Evolutionary conservation across 2,797 vertebrate species (phyloP).

Genomic region (Pantherophis alleghaniensis): DNA sequence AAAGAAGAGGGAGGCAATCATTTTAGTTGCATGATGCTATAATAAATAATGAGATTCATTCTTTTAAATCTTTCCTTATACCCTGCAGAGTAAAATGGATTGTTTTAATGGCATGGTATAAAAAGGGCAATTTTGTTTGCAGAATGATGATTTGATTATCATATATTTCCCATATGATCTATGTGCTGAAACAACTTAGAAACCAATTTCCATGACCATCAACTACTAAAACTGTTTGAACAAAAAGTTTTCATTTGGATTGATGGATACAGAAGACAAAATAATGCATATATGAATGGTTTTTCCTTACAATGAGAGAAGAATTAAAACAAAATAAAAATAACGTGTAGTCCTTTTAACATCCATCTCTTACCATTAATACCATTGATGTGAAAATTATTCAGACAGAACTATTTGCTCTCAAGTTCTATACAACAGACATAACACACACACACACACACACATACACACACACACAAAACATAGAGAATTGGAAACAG

Average conservation of each 20-base stretch:
- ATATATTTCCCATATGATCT: slow-evolving; percentile 33
- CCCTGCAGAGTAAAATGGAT: slow-evolving; percentile 44
- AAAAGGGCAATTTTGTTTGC: slow-evolving; percentile 43
- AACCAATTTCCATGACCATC: background rate
- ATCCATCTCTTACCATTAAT: background rate
- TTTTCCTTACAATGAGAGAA: background rate
- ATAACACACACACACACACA: no score
- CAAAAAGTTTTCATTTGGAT: background rate
- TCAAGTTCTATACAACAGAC: background rate
- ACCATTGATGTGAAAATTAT: background rate
- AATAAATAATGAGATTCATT: slow-evolving; percentile 59
- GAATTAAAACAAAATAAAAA: background rate
- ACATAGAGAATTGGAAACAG: background rate
- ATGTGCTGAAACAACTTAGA: slow-evolving; percentile 15
- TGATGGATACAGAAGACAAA: background rate
- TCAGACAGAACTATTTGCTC: background rate
- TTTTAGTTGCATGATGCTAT: slow-evolving; percentile 44
- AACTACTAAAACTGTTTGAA: background rate
- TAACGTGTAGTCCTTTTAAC: background rate
- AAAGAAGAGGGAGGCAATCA: slow-evolving; percentile 43
- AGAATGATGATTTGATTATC: slow-evolving; percentile 52
- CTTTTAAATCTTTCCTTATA: slow-evolving; percentile 53
- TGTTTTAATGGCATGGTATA: slow-evolving; percentile 49
- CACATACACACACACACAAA: background rate
- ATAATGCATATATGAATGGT: background rate